Evolutionary conservation across 1,140 invertebrate species (phyloP).

Genomic region (Thalassaphorura encarpata): DNA sequence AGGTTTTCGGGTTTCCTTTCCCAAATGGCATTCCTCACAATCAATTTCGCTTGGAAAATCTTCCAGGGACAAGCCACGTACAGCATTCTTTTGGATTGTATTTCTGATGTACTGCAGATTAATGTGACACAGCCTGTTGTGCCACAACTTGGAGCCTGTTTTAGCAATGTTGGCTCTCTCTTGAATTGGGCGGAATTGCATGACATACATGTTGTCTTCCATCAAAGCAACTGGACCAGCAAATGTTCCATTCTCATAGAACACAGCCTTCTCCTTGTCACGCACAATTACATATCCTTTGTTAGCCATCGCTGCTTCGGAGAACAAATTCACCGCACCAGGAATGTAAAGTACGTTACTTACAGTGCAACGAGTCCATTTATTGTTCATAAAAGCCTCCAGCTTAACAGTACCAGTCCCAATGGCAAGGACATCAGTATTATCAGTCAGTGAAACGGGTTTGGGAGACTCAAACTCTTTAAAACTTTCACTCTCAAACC

Average conservation of each 20-base stretch:
- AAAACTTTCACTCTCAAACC: neutral
- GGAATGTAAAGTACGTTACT: conserved; percentile 12
- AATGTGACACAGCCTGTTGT: conserved; percentile 12
- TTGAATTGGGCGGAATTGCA: conserved; percentile 1
- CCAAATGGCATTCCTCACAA: conserved; percentile 14
- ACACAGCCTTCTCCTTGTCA: neutral
- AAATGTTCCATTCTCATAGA: neutral
- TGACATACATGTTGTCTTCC: neutral
- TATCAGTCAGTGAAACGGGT: neutral
- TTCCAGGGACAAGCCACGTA: conserved; percentile 1
- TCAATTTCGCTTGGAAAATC: neutral
- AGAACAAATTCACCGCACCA: conserved; percentile 19
- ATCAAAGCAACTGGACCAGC: neutral
- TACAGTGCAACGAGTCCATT: neutral
- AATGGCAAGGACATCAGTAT: neutral
- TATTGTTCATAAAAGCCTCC: neutral
- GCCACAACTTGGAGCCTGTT: conserved; percentile 6
- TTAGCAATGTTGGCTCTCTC: neutral
- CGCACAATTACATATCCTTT: conserved; percentile 12
- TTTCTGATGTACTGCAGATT: conserved; percentile 12
- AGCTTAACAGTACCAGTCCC: neutral
- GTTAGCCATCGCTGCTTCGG: conserved; percentile 17
- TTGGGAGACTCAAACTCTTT: neutral
- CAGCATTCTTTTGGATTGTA: conserved; percentile 14
- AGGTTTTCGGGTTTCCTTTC: conserved; percentile 19